These are phyloP conservation scores for Picathartes gymnocephalus DNA, from an alignment of 2,113 vertebrate genomes.

Conservation along the genomic window DNA sequence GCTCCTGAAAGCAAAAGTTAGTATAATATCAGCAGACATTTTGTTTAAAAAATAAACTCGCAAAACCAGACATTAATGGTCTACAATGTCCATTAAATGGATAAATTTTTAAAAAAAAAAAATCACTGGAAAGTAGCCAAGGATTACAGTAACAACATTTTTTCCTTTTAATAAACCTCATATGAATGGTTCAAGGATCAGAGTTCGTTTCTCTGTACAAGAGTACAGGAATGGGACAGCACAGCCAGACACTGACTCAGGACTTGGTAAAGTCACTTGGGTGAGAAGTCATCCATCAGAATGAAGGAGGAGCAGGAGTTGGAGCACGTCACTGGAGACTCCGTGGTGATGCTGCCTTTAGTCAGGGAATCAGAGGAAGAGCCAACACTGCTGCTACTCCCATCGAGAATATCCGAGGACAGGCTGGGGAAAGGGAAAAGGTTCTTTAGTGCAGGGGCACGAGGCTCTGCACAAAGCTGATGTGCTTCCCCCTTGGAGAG, in stretches of 20 bases:
- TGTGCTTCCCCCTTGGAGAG: fast-evolving
- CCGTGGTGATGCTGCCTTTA: slow-evolving; percentile 87
- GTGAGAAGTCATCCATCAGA: slow-evolving; percentile 88
- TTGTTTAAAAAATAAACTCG: slow-evolving; percentile 55
- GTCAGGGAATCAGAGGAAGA: slow-evolving; percentile 88
- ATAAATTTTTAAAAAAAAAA: slow-evolving; percentile 21
- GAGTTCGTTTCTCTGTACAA: slow-evolving; percentile 55
- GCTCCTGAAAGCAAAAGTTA: slow-evolving; percentile 57
- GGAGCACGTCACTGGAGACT: slow-evolving; percentile 86
- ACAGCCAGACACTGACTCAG: slow-evolving; percentile 54
- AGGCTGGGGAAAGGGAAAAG: slow-evolving; percentile 73
- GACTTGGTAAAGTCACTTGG: slow-evolving; percentile 81
- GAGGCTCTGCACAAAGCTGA: not conserved
- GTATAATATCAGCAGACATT: slow-evolving; percentile 56
- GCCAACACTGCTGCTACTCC: slow-evolving; percentile 86
- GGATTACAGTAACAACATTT: slow-evolving; percentile 25
- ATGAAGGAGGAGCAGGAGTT: slow-evolving; percentile 78
- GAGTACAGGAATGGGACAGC: slow-evolving; percentile 52
- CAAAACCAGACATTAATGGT: slow-evolving; percentile 58
- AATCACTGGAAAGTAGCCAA: slow-evolving; percentile 58
- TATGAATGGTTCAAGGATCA: slow-evolving; percentile 55
- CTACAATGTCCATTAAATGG: slow-evolving; percentile 45
- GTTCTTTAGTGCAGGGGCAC: not conserved
- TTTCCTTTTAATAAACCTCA: slow-evolving; percentile 56
- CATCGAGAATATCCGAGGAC: slow-evolving; percentile 86